phyloP scores from a whole-genome alignment of 2,888 invertebrate genomes.

The Hyposoter didymator region DNA sequence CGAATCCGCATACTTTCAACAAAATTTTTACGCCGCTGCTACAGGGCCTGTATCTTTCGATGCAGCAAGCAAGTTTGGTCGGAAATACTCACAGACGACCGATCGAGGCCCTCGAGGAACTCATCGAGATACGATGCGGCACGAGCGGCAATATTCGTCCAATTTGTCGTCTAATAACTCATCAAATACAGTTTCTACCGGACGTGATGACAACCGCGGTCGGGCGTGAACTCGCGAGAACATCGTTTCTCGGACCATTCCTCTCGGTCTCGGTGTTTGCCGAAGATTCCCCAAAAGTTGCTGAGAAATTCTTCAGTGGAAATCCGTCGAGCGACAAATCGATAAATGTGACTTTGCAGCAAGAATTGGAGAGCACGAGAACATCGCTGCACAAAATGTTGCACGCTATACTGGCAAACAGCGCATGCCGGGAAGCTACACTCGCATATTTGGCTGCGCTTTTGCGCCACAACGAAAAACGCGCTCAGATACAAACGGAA shows the following conservation, averaged over 20 bases:
- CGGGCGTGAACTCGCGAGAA: slow-evolving; percentile 94
- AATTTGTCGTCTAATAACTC: slow-evolving; percentile 88
- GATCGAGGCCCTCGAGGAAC: slow-evolving; percentile 90
- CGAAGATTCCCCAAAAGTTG: slow-evolving; percentile 96
- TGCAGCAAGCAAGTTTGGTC: slow-evolving; percentile 89
- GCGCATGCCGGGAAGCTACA: slow-evolving; percentile 91
- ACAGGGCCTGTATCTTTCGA: slow-evolving; percentile 89
- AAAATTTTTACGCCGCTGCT: slow-evolving; percentile 89
- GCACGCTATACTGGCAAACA: slow-evolving; percentile 93
- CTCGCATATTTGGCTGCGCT: slow-evolving; percentile 92
- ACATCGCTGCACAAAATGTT: slow-evolving; percentile 92
- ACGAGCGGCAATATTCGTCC: slow-evolving; percentile 89
- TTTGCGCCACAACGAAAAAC: slow-evolving; percentile 92
- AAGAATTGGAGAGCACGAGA: slow-evolving; percentile 92
- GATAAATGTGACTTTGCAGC: slow-evolving; percentile 89
- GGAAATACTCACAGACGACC: slow-evolving; percentile 89
- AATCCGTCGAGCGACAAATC: slow-evolving; percentile 87
- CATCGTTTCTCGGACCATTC: slow-evolving; percentile 96
- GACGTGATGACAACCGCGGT: slow-evolving; percentile 90
- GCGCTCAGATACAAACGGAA: slow-evolving; percentile 96
- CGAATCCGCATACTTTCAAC: slow-evolving; percentile 87
- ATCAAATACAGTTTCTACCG: slow-evolving; percentile 90
- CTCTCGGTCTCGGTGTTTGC: slow-evolving; percentile 96
- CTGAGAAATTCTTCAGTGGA: slow-evolving; percentile 89
- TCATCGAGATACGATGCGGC: slow-evolving; percentile 92